Evolutionary conservation across 2,888 invertebrate species (phyloP).

Genomic region (Abrostola tripartita): DNA sequence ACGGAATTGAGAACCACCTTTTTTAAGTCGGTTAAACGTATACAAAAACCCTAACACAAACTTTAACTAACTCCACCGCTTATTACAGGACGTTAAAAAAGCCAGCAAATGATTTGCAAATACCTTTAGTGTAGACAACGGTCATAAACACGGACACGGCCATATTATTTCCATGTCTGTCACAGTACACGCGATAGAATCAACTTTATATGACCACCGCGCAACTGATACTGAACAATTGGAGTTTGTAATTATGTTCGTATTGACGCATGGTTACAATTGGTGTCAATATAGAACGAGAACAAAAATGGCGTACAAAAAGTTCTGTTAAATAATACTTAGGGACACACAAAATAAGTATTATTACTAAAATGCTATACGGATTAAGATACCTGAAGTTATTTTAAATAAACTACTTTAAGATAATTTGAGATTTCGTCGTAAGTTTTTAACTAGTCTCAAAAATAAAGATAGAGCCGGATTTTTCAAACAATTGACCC

Average conservation of each 20-base stretch:
- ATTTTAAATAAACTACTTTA: no score
- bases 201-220: constrained; percentile 29
- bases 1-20: no score
- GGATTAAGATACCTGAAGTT: no score
- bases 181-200: constrained; percentile 34
- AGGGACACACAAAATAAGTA: no score
- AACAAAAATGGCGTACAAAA: not conserved
- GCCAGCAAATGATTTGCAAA: constrained; percentile 41
- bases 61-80: constrained; percentile 31
- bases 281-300: not conserved
- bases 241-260: constrained; percentile 6
- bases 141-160: constrained; percentile 36
- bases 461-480: no score
- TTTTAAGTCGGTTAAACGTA: no score
- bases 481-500: no score
- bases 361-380: no score
- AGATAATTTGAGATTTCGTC: no score
- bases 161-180: constrained; percentile 51
- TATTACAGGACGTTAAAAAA: constrained; percentile 35
- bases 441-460: no score
- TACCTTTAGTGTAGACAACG: constrained; percentile 45
- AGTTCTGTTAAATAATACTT: no score
- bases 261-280: not conserved
- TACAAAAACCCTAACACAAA: no score
- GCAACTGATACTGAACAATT: constrained; percentile 19